Conservation (phyloP, 2,797 vertebrate genomes). For the Mionectes olivaceus region DNA sequence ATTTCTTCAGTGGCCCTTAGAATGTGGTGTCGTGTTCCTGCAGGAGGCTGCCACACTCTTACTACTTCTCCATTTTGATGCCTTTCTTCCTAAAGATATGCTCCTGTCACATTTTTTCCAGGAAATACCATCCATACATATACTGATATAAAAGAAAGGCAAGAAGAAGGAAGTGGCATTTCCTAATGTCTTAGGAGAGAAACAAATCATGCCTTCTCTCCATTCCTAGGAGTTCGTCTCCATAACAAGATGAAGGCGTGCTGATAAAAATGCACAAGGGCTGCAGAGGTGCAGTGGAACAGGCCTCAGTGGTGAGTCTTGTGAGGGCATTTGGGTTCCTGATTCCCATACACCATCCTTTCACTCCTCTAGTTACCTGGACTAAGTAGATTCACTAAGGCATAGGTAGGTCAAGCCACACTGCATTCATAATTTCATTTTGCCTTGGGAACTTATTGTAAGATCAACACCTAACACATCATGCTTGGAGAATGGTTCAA, state of each 20-base stretch:
- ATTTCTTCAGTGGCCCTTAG: background rate
- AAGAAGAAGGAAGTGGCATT: background rate
- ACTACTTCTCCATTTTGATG: background rate
- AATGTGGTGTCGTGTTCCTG: background rate
- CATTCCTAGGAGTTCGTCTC: background rate
- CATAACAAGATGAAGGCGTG: background rate
- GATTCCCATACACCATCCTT: background rate
- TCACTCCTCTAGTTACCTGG: background rate
- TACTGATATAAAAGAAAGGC: background rate
- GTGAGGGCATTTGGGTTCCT: background rate
- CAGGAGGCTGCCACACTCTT: background rate
- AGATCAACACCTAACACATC: background rate
- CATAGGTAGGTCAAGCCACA: background rate
- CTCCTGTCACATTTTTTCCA: background rate
- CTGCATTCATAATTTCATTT: background rate
- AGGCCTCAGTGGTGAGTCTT: background rate
- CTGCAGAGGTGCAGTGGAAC: background rate
- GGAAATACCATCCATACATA: background rate
- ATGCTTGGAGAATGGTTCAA: background rate
- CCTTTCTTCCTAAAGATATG: background rate
- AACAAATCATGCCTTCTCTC: background rate
- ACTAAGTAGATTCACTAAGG: background rate
- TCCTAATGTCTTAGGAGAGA: background rate
- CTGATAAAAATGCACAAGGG: background rate
- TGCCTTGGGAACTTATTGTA: background rate